phyloP scores from a whole-genome alignment of 30 jellyfish, hydroid and myxozoan genomes.

The Mastigias papua region DNA sequence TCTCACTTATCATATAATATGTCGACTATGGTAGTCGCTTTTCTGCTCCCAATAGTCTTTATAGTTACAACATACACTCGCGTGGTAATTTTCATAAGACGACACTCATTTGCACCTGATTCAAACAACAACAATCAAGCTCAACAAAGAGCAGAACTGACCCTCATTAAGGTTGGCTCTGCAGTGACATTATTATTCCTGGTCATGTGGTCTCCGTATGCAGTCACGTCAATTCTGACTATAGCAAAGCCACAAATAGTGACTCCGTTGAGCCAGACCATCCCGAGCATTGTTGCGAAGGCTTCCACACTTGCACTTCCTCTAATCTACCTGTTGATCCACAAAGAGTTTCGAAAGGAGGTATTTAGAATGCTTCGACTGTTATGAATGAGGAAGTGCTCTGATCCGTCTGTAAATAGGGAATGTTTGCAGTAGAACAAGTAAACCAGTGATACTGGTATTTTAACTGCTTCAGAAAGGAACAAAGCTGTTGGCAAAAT shows the following conservation, averaged over 20 bases:
- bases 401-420: too few relatives aligned
- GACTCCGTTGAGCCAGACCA: constrained; percentile 37
- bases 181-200: constrained; percentile 19
- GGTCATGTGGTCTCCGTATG: constrained; percentile 41
- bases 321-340: constrained; percentile 9
- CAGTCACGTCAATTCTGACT: constrained; percentile 16
- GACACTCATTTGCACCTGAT: constrained; percentile 27
- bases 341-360: constrained; percentile 18
- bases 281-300: constrained; percentile 53
- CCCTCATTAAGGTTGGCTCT: constrained; percentile 21
- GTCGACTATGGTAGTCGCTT: constrained; percentile 14
- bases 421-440: too few relatives aligned
- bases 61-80: constrained; percentile 4
- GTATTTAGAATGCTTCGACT: background rate
- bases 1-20: constrained; percentile 17
- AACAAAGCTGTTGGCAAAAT: too few relatives aligned
- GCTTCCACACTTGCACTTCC: constrained; percentile 51
- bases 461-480: background rate
- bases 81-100: constrained; percentile 8
- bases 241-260: constrained; percentile 10
- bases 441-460: too few relatives aligned
- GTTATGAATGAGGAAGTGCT: background rate
- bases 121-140: background rate
- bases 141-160: background rate
- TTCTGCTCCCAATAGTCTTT: constrained; percentile 12